Conservation (phyloP, 1,140 invertebrate genomes). For the Potamilus streckersoni region DNA sequence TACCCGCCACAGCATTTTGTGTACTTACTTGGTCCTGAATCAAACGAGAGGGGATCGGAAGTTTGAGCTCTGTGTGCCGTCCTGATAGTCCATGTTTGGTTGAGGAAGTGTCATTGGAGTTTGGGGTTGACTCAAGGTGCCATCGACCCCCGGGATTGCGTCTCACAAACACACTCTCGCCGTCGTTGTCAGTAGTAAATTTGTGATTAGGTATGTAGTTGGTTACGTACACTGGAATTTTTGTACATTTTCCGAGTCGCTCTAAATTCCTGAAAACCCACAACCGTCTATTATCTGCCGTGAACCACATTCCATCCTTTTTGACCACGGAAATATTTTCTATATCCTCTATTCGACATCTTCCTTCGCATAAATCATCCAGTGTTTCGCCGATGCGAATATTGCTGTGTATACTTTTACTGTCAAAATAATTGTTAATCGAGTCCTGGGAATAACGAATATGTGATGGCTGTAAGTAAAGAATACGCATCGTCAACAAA, state of each 20-base stretch:
- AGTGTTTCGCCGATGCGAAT: constrained; percentile 4
- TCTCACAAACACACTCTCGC: constrained; percentile 1
- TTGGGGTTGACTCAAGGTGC: not conserved
- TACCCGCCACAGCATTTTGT: too few relatives aligned
- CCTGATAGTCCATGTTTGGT: too few relatives aligned
- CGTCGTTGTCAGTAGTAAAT: constrained; percentile 13
- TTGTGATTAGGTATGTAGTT: not conserved
- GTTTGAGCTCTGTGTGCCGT: too few relatives aligned
- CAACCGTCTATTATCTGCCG: constrained; percentile 21
- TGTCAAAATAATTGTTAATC: constrained; percentile 7
- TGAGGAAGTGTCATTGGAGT: too few relatives aligned
- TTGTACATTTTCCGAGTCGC: constrained; percentile 4
- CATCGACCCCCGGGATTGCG: constrained; percentile 7
- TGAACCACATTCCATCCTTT: constrained; percentile 15
- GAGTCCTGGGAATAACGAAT: constrained; percentile 18
- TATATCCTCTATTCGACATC: constrained; percentile 10
- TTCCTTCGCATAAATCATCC: constrained; percentile 11
- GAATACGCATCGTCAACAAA: too few relatives aligned
- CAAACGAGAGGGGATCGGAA: too few relatives aligned
- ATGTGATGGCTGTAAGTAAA: constrained; percentile 2
- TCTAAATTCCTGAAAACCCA: constrained; percentile 23
- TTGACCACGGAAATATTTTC: constrained; percentile 9
- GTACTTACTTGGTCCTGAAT: too few relatives aligned
- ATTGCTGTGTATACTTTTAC: not conserved
- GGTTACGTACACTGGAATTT: constrained; percentile 9